phyloP scores from a whole-genome alignment of 1,140 invertebrate species.

The Penaeus vannamei region DNA sequence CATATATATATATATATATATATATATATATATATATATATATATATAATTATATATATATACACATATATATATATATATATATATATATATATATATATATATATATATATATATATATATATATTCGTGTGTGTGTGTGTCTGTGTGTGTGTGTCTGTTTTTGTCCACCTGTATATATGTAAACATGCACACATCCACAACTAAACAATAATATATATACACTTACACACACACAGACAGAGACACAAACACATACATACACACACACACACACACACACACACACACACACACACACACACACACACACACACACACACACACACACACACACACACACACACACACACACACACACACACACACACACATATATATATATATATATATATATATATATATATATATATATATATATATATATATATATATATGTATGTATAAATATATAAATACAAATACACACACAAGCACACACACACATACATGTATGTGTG shows the following conservation, averaged over 20 bases:
- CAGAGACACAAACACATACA: too few species aligned
- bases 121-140: background rate
- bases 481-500: too few species aligned
- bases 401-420: background rate
- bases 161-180: background rate
- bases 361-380: background rate
- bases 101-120: slow-evolving; percentile 25
- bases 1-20: background rate
- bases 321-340: background rate
- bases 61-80: slow-evolving; percentile 24
- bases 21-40: background rate
- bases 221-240: background rate
- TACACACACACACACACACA: background rate
- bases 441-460: background rate
- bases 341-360: background rate
- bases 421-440: background rate
- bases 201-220: background rate
- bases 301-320: background rate
- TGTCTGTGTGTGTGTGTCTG: background rate
- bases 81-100: slow-evolving; percentile 30
- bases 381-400: background rate
- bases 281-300: background rate
- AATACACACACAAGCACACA: too few species aligned
- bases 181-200: background rate
- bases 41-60: slow-evolving; percentile 29